phyloP scores from a whole-genome alignment of 2,888 invertebrate genomes.

The Protula sp. region DNA sequence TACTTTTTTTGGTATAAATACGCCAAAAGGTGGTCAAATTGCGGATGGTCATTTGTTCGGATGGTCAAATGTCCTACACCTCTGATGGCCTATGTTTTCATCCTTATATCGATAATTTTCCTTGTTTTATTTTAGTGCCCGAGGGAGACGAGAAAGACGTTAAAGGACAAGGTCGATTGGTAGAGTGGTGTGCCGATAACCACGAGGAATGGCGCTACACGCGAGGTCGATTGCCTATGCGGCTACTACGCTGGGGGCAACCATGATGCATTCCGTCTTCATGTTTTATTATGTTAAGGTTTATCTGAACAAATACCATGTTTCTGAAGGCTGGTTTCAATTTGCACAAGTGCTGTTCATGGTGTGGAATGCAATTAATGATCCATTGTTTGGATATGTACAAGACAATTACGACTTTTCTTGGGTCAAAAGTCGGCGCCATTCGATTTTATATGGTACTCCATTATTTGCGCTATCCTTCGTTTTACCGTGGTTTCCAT shows the following conservation, averaged over 20 bases:
- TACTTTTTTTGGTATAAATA: no score
- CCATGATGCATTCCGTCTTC: conserved; percentile 46
- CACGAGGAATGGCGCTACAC: conserved; percentile 1
- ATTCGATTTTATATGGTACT: conserved; percentile 51
- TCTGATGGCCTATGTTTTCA: no score
- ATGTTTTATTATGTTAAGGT: conserved; percentile 56
- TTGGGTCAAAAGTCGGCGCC: conserved; percentile 49
- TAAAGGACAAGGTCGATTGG: no score
- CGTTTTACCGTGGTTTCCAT: conserved; percentile 52
- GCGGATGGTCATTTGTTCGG: no score
- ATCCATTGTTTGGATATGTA: conserved; percentile 55
- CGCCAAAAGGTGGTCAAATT: no score
- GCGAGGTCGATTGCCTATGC: conserved; percentile 30
- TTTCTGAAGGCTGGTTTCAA: conserved; percentile 54
- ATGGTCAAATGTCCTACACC: no score
- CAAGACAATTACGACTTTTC: conserved; percentile 38
- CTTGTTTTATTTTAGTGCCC: no score
- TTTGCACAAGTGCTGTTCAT: conserved; percentile 51
- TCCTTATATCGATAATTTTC: no score
- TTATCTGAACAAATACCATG: conserved; percentile 53
- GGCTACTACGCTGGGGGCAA: conserved; percentile 31
- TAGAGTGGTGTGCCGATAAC: no score
- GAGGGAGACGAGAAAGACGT: no score
- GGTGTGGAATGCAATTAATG: conserved; percentile 56
- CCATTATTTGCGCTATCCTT: conserved; percentile 52